Evolutionary conservation across 2,888 invertebrate genomes (phyloP).

Genomic region (Baccha elongata): DNA sequence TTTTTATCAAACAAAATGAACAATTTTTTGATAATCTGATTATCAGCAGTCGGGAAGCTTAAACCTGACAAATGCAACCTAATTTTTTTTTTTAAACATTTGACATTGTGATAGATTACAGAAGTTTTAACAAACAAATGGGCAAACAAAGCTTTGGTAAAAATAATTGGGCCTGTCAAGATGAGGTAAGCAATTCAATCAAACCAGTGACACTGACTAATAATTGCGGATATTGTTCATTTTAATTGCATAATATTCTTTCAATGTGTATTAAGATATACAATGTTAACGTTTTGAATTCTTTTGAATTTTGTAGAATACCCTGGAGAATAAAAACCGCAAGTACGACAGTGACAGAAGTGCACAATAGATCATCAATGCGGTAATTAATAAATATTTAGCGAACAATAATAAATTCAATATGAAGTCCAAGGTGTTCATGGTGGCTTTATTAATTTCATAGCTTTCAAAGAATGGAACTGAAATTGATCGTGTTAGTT

Average conservation of each 20-base stretch:
- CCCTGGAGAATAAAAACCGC: not conserved
- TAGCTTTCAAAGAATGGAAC: constrained; percentile 10
- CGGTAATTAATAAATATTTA: constrained; percentile 21
- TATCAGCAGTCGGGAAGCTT: constrained; percentile 25
- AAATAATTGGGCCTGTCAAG: constrained; percentile 9
- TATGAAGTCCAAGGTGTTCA: constrained; percentile 22
- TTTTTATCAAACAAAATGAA: constrained; percentile 13
- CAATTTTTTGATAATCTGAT: constrained; percentile 41
- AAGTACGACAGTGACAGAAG: constrained; percentile 13
- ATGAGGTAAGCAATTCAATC: constrained; percentile 39
- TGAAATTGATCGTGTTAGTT: constrained; percentile 10
- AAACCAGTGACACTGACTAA: constrained; percentile 27
- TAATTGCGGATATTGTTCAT: constrained; percentile 26
- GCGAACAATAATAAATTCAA: constrained; percentile 10
- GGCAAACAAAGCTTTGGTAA: not conserved
- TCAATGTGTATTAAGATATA: not conserved
- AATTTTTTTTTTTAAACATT: not conserved
- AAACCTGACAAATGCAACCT: constrained; percentile 8
- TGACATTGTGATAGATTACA: constrained; percentile 48
- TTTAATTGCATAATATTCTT: not conserved
- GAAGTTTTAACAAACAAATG: not conserved
- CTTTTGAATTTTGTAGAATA: constrained; percentile 25
- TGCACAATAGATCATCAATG: constrained; percentile 35
- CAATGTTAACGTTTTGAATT: constrained; percentile 6
- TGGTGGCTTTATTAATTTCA: not conserved